Evolutionary conservation across 2,888 invertebrate species (phyloP).

Genomic region (Tinea pellionella): DNA sequence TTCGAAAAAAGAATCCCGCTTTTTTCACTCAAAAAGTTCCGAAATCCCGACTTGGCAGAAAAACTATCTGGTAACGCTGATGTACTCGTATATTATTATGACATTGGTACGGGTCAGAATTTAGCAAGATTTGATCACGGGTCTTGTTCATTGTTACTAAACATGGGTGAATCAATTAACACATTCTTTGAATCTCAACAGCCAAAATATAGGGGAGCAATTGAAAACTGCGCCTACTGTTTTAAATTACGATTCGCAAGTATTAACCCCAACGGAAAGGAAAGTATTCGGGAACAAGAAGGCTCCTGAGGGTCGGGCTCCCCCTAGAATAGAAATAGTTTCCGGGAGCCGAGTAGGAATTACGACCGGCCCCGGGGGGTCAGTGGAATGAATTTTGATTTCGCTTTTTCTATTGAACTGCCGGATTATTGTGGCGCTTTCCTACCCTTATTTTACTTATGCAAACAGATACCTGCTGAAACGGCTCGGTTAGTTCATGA

Average conservation of each 20-base stretch:
- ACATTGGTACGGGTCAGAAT: too few relatives aligned
- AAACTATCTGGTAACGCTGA: too few relatives aligned
- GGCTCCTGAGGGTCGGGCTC: conserved; percentile 35
- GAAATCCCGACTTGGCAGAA: too few relatives aligned
- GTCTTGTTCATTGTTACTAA: background rate
- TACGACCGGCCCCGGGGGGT: conserved; percentile 48
- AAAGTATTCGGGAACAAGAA: conserved; percentile 41
- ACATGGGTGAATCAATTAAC: conserved; percentile 36
- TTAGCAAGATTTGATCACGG: too few relatives aligned
- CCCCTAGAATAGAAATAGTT: conserved; percentile 60
- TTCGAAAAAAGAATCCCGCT: too few relatives aligned
- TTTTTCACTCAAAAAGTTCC: too few relatives aligned
- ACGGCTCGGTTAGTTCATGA: conserved; percentile 1
- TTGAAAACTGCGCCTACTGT: conserved; percentile 20
- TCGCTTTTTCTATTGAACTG: conserved; percentile 47
- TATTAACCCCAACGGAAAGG: conserved; percentile 20
- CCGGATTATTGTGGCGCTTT: conserved; percentile 32
- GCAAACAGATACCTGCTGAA: conserved; percentile 31
- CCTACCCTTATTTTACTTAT: conserved; percentile 32
- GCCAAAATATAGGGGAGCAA: conserved; percentile 25
- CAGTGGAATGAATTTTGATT: conserved; percentile 63
- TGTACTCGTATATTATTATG: too few relatives aligned
- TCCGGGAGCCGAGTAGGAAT: conserved; percentile 41
- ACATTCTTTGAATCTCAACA: conserved; percentile 25
- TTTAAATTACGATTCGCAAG: conserved; percentile 38